Evolutionary conservation across 2,797 vertebrate species (phyloP), one percentile per base, ranked within the genome.

Genomic region (Sebastes umbrosus): DNA sequence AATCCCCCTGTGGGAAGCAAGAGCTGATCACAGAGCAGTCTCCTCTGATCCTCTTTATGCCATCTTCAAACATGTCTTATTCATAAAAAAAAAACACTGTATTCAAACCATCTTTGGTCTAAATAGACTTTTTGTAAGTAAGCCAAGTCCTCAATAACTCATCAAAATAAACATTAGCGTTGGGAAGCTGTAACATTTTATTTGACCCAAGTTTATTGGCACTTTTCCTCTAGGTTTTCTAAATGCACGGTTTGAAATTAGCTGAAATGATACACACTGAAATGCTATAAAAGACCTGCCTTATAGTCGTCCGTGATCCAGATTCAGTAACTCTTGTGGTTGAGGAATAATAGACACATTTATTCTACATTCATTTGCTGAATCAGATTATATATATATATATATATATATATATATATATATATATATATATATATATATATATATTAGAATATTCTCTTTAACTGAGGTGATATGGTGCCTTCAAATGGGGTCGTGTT

Each of bases 1-100:
- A 86, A 86, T 77, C 69, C 58, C 59, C 20, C 65, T 59, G 78
- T 84, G 80, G 67, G 71, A 77, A 69, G 72, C 18, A 8, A 69
- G 14, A 76, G 20, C 70, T 64, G 62, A 84, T 86, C 80, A 86
- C 73, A 75, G 60, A 75, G 62, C 39, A 62, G 70, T 32, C 27
- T 75, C 31, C 10, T 65, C 60, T 85, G 60, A 84, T 74, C 71
- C 50, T 79, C 52, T 82, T 70, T 6, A 43, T 76, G 67, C 46
- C 73, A 60, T 73, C 75, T 59, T 81, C 59, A 77, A 46, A 46
- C 69, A 73, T 75, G 32, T 69, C 43, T 80, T 65, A 73, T 75
- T 90, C 64, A 65, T 39, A 5, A 14, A 39, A 14, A 39, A 36
- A 64, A 66, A 32, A 1, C 32, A 50, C 34, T 66, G 4, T 55